Evolutionary conservation across 30 jellyfish, hydroid and myxozoan species (phyloP).

Genomic region (Aurelia coerulea): DNA sequence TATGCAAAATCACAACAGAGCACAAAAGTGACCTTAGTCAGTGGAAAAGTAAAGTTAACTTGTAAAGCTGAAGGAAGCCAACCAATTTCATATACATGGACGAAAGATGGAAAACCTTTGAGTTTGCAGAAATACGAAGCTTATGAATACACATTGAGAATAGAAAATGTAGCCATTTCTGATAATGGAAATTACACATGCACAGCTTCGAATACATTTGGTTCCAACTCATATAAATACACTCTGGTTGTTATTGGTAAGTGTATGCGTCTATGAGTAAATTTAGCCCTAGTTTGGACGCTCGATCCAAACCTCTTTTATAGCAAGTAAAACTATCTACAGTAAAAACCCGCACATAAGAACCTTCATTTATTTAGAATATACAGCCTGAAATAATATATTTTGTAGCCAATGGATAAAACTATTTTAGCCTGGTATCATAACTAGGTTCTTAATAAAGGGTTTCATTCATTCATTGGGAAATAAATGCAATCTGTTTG

Average conservation of each 20-base stretch:
- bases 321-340: too few relatives aligned
- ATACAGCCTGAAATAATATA: too few relatives aligned
- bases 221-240: conserved; percentile 41
- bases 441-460: too few relatives aligned
- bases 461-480: too few relatives aligned
- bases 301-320: too few relatives aligned
- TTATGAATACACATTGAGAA: conserved; percentile 30
- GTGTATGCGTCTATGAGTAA: not conserved
- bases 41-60: not conserved
- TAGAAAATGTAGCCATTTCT: conserved; percentile 46
- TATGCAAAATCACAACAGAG: not conserved
- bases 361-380: too few relatives aligned
- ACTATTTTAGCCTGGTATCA: too few relatives aligned
- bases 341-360: too few relatives aligned
- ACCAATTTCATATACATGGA: conserved; percentile 63
- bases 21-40: conserved; percentile 18
- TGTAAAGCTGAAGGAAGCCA: conserved; percentile 53
- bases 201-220: conserved; percentile 64
- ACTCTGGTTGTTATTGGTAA: conserved; percentile 71
- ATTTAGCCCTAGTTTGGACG: too few relatives aligned
- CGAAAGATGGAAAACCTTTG: conserved; percentile 49
- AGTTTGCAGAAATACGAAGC: conserved; percentile 1
- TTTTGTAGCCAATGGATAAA: too few relatives aligned
- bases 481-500: too few relatives aligned
- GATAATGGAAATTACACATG: conserved; percentile 88